phyloP scores from a whole-genome alignment of 2,113 vertebrate genomes.

The Microcebus griseorufus region DNA sequence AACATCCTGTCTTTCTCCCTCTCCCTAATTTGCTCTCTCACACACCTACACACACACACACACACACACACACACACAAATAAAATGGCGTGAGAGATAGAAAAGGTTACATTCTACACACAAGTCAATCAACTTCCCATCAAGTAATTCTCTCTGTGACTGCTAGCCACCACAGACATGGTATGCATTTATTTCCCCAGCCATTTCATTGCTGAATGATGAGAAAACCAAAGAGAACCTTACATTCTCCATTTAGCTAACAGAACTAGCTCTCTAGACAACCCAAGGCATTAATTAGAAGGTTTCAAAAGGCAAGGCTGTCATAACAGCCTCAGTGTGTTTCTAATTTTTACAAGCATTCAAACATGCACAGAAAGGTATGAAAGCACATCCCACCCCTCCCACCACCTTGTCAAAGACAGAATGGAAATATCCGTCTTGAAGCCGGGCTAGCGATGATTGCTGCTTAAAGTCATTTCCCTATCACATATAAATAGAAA shows the following conservation, averaged over 20 bases:
- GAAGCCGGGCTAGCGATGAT: conserved; percentile 56
- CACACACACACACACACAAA: neutral
- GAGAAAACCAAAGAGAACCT: conserved; percentile 63
- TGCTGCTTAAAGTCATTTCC: conserved; percentile 73
- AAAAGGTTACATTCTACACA: neutral
- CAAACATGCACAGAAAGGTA: conserved; percentile 75
- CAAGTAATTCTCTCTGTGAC: neutral
- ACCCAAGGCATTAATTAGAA: conserved; percentile 82
- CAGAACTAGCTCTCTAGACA: conserved; percentile 73
- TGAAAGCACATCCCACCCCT: conserved; percentile 46
- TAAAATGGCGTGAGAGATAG: neutral
- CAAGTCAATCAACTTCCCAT: conserved; percentile 40
- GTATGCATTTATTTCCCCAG: conserved; percentile 67
- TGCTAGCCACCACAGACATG: conserved; percentile 36
- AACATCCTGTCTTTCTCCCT: neutral
- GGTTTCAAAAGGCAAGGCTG: conserved; percentile 81
- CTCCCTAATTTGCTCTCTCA: neutral
- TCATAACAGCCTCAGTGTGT: conserved; percentile 78
- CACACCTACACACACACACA: neutral
- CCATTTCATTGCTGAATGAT: conserved; percentile 65
- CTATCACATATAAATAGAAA: conserved; percentile 78
- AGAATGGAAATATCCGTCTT: conserved; percentile 66
- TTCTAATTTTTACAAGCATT: conserved; percentile 79
- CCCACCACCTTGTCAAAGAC: conserved; percentile 60
- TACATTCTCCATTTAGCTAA: conserved; percentile 74